Conservation (phyloP, 2,888 invertebrate species). For the Mycogona germanica region DNA sequence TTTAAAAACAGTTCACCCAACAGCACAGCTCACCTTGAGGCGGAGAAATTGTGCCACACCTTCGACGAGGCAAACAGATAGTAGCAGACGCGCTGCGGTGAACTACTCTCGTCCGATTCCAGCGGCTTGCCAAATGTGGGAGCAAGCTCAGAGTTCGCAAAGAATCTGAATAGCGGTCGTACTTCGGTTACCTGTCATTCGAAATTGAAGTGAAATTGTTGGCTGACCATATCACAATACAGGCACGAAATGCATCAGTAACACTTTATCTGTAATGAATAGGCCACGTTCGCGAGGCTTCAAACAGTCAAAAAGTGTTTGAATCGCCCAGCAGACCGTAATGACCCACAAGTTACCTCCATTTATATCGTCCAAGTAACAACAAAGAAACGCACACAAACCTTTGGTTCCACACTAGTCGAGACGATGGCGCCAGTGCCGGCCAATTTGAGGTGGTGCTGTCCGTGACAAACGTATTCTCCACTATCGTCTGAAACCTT, state of each 20-base stretch:
- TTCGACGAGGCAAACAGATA: background rate
- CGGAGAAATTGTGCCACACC: background rate
- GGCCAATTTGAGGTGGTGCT: constrained; percentile 52
- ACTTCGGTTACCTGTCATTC: background rate
- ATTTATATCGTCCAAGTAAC: too few relatives aligned
- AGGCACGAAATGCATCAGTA: too few relatives aligned
- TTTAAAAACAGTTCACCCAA: background rate
- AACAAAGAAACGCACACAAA: too few relatives aligned
- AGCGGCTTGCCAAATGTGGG: background rate
- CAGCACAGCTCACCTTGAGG: background rate
- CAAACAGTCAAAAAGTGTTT: too few relatives aligned
- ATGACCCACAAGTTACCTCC: too few relatives aligned
- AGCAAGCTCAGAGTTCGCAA: background rate
- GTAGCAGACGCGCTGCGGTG: background rate
- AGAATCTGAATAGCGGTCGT: background rate
- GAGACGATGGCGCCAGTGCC: constrained; percentile 45
- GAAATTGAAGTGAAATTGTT: background rate
- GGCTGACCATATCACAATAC: too few relatives aligned
- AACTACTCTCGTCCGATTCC: background rate
- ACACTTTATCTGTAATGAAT: too few relatives aligned
- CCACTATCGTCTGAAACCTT: background rate
- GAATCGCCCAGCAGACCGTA: too few relatives aligned
- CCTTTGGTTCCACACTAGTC: constrained; percentile 35
- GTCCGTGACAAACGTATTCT: constrained; percentile 38
- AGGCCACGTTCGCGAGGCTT: too few relatives aligned